Base-by-base conservation (phyloP, 1,140 invertebrate species). In the Augochlora pura region DNA sequence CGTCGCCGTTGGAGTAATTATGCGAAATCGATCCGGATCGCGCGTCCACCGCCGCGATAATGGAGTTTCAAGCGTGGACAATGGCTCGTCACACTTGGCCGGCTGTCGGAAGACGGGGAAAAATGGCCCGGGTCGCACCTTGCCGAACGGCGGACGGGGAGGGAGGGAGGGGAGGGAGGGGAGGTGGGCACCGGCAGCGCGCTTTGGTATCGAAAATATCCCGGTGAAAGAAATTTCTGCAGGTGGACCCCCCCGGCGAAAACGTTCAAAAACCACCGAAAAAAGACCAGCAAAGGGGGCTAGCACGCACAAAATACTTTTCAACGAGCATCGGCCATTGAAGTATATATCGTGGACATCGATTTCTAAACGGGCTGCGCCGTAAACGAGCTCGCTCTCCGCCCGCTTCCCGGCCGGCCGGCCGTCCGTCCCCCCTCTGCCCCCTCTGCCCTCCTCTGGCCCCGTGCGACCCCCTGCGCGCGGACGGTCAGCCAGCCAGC, bases 341-440 rank as follows among this genome's bases (percentile, higher is more conserved):
- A 49, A 67, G 38, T 66, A 46, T 78, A 70, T 70, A 77, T 78
- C 63, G 75, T 52, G 80, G 60, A 60, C 80, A 81, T 81, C 65
- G 80, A 81, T 81, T 81, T 81, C 80, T 81, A 70, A 81, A 81
- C 75, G 75, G 80, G 80, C 75, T 81, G 74, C 77, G 70, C 75
- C 67, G 71, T 77, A 83, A 83, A 76, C 80, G 73, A 77, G 80
- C 64, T 62, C 65, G 52, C 32, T 42, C 74, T 65, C 16, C 72
- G 52, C 60, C 69, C 60, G 32, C 32, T 32, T n/a, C 32, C 32
- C 32, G 32, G 32, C 32, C 32, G 32, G n/a, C n/a, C n/a, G n/a
- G n/a, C n/a, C n/a, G n/a, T 16, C 27, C 25, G 42, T 42, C 38
- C 32, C 21, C 18, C 62, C 21, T 16, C 23, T 2, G 8, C 32